Base-by-base conservation (phyloP, 2,888 invertebrate species). In the Miltochrista miniata region DNA sequence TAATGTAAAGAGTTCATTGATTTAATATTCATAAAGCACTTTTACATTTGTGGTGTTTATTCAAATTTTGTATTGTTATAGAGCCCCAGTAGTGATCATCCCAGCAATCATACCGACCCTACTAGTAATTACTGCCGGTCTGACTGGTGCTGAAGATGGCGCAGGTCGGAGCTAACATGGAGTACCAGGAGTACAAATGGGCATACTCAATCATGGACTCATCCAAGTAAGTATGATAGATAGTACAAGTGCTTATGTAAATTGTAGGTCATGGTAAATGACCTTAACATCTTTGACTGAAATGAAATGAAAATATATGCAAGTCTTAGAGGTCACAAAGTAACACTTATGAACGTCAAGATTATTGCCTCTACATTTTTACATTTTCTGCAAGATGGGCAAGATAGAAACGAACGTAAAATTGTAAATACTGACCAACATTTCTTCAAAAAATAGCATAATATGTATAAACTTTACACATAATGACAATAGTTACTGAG, bases 191-290 rank as follows among this genome's bases (percentile, higher is more conserved):
- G 82, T 94, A 95, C 81, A 95, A 95, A 80, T 95, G 98, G 97
- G 97, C 98, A 52, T 98, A 98, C 87, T 97, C 97, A 85, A 96
- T 98, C 84, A 97, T 99, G 96, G 99, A 99, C 92, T 98, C 98
- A 47, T 98, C 98, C 66, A 94, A 92, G 92, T 92, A 71, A 83
- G 72, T 74, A n/a, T n/a, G 5, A 24, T 5, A 24, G 3, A 4
- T 4, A 24, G 18, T 24, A 24, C 18, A 4, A 4, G 18, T 24
- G n/a, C n/a, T n/a, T n/a, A n/a, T 44, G 34, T 15, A 29, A 33
- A 43, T 40, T 33, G 12, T 12, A 15, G n/a, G 1, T 10, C 10
- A 15, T 24, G 2, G 18, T 24, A 4, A 24, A 7, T 33, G 11
- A 13, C 34, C 12, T 34, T n/a, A 24, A 2, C 18, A 24, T 4